phyloP scores from a whole-genome alignment of 2,797 vertebrate species.

The Smutsia temminckii region DNA sequence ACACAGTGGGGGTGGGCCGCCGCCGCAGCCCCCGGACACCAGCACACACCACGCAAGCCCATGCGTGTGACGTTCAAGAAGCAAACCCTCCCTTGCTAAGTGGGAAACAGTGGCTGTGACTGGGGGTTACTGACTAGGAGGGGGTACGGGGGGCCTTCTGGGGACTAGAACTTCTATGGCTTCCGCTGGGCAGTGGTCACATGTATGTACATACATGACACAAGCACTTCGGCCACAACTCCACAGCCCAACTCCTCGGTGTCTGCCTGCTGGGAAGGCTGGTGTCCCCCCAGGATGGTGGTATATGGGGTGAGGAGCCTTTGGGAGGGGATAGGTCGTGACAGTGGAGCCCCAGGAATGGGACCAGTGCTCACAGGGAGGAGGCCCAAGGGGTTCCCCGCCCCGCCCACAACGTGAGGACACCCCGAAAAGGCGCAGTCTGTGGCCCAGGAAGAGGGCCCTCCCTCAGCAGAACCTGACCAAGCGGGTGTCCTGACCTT shows the following conservation, averaged over 20 bases:
- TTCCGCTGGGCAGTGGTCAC: background rate
- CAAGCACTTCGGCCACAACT: background rate
- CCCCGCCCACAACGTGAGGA: background rate
- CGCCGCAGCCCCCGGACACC: too few relatives aligned
- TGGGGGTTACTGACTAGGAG: background rate
- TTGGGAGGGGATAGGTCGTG: background rate
- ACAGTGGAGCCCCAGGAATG: background rate
- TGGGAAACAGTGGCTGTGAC: background rate
- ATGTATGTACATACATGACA: background rate
- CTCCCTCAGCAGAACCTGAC: background rate
- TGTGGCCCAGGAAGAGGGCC: background rate
- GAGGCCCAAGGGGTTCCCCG: background rate
- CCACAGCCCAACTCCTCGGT: background rate
- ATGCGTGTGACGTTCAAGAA: background rate
- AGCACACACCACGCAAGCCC: accelerated
- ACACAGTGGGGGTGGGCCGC: accelerated
- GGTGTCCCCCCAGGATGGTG: background rate
- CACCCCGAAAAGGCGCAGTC: background rate
- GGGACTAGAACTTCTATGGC: background rate
- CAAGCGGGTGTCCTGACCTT: background rate
- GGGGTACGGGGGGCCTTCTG: background rate
- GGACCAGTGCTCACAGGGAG: background rate
- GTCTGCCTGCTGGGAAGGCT: background rate
- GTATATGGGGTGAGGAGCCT: background rate
- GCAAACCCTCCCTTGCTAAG: too few relatives aligned